Conservation (phyloP, 2,797 vertebrate genomes). For the Cyclopterus lumpus region DNA sequence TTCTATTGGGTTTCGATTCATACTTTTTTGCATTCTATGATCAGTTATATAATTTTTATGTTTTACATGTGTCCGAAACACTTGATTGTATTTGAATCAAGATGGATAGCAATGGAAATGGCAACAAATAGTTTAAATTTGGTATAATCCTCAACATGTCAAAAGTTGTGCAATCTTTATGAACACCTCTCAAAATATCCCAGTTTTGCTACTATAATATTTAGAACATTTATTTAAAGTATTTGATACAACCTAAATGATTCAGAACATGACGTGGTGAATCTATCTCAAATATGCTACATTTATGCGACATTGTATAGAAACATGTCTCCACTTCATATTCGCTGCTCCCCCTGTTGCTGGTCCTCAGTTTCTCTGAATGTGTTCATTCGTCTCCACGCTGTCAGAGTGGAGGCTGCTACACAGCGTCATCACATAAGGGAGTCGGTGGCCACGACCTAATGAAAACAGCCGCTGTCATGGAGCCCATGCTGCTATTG, state of each 20-base stretch:
- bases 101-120: not conserved
- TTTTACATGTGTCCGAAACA: not conserved
- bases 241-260: constrained; percentile 12
- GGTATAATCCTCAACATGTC: not conserved
- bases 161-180: not conserved
- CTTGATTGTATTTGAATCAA: not conserved
- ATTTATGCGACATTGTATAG: constrained; percentile 23
- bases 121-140: not conserved
- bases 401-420: constrained; percentile 14
- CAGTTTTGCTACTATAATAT: not conserved
- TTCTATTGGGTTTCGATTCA: too few species aligned
- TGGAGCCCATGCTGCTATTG: constrained; percentile 9
- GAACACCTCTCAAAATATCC: not conserved
- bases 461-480: constrained; percentile 48
- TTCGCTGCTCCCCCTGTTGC: not conserved
- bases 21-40: not conserved
- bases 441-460: constrained; percentile 33
- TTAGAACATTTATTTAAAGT: not conserved
- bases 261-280: constrained; percentile 27
- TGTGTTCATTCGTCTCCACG: constrained; percentile 23
- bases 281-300: not conserved
- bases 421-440: constrained; percentile 33
- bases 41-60: not conserved
- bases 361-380: not conserved
- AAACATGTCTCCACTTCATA: not conserved